These are phyloP conservation scores for Drepana arcuata DNA, from an alignment of 1,140 invertebrate genomes.

Conservation along the genomic window DNA sequence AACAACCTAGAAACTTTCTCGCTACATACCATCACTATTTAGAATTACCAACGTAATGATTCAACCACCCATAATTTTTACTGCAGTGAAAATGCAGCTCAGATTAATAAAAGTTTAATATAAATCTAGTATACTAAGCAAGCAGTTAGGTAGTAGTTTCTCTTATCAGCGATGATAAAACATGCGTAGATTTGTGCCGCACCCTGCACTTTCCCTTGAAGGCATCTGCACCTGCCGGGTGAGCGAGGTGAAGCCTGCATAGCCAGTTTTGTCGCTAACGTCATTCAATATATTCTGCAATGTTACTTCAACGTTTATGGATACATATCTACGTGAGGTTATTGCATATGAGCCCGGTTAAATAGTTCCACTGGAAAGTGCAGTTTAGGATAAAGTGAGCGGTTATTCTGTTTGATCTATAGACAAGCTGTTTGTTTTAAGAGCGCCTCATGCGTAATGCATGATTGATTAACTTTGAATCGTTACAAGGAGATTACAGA, in stretches of 20 bases:
- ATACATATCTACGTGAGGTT: constrained; percentile 29
- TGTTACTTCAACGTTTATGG: constrained; percentile 27
- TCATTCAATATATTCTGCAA: constrained; percentile 25
- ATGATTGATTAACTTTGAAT: too few relatives aligned
- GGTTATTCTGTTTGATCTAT: too few relatives aligned
- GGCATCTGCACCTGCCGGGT: constrained; percentile 35
- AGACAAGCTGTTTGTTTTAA: too few relatives aligned
- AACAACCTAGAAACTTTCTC: too few relatives aligned
- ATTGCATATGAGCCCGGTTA: constrained; percentile 27
- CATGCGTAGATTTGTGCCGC: constrained; percentile 49
- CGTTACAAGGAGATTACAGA: constrained; percentile 2
- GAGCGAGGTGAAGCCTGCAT: constrained; percentile 35
- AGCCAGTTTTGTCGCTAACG: constrained; percentile 24
- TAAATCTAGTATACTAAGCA: too few relatives aligned
- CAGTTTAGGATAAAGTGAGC: constrained; percentile 6
- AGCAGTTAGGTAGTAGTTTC: constrained; percentile 53
- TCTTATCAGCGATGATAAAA: constrained; percentile 67
- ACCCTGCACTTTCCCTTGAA: constrained; percentile 55
- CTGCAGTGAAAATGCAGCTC: too few relatives aligned
- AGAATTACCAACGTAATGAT: too few relatives aligned
- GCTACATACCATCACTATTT: too few relatives aligned
- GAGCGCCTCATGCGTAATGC: too few relatives aligned
- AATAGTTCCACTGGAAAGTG: constrained; percentile 22
- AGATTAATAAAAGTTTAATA: too few relatives aligned
- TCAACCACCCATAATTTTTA: too few relatives aligned